phyloP scores from a whole-genome alignment of 2,888 invertebrate species.

The Tribolium freemani region DNA sequence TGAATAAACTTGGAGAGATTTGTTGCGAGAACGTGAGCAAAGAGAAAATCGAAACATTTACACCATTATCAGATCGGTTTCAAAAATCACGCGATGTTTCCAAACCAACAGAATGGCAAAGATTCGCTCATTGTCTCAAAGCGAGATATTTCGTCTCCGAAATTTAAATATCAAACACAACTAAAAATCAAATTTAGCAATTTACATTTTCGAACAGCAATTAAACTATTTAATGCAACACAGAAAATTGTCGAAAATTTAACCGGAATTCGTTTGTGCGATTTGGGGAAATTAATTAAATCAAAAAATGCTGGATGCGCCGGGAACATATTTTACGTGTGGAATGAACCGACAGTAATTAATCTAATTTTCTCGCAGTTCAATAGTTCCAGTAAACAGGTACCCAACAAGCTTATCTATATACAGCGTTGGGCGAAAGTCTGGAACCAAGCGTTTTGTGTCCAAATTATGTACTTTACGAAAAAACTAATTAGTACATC shows the following conservation, averaged over 20 bases:
- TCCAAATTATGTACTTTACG: too few relatives aligned
- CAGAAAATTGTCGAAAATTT: background rate
- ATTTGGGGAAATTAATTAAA: background rate
- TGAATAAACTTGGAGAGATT: background rate
- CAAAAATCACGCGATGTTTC: background rate
- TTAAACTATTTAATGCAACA: background rate
- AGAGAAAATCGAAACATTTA: background rate
- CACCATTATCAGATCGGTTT: background rate
- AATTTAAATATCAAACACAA: too few relatives aligned
- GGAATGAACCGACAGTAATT: background rate
- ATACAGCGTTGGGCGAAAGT: too few relatives aligned
- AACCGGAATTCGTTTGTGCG: background rate
- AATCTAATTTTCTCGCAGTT: background rate
- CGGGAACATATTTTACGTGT: background rate
- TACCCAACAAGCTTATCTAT: too few relatives aligned
- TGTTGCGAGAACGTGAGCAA: background rate
- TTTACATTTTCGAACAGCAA: too few relatives aligned
- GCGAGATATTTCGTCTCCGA: background rate
- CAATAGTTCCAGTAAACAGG: background rate
- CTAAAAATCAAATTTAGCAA: too few relatives aligned
- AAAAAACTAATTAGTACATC: too few relatives aligned
- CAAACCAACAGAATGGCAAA: background rate
- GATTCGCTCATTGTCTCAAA: background rate
- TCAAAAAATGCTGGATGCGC: background rate
- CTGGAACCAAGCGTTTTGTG: too few relatives aligned